Base-by-base conservation (phyloP, 1,140 invertebrate genomes). In the Pissodes strobi region DNA sequence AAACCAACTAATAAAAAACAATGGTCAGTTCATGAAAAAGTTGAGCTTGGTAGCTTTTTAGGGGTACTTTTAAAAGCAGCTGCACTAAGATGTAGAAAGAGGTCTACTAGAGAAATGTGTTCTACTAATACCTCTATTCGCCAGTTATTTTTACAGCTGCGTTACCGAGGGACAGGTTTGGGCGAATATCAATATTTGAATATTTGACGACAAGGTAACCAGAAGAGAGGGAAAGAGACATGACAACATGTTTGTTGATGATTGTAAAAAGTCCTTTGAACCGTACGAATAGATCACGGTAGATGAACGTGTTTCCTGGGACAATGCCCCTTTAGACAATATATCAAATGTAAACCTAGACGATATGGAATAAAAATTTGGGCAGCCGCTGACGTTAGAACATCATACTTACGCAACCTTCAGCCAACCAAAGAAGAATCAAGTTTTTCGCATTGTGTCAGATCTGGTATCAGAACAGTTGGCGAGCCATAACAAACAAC, bases 181-280 rank as follows among this genome's bases (percentile, higher is more conserved):
- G n/a, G n/a, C n/a, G n/a, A 46, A 41, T 66, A 10, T 58, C 56
- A 43, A 58, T 10, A 43, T 19, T 23, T 48, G 12, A 17, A 25
- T 48, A 19, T 17, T 9, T 25, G 17, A 6, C 41, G 17, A 21
- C 17, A 55, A 4, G 67, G 65, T 9, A 23, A 68, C 9, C 13
- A 21, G 0, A n/a, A n/a, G 65, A 13, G n/a, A n/a, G n/a, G 17
- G 70, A 25, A 43, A 46, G 19, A 13, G 23, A 48, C 22, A 39
- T 5, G 76, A 79, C 58, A 78, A 79, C 12, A 21, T 67, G 5
- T 70, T 76, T 65, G 70, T 73, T 22, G 12, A 55, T 9, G 72
- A 66, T 17, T 76, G 72, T 52, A 22, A 67, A 69, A 62, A 71
- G 46, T 46, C 18, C 61, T 78, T 74, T 66, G 65, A 52, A 41